Conservation (phyloP, 1,140 invertebrate species). For the Brachionus asplanchnoidis region DNA sequence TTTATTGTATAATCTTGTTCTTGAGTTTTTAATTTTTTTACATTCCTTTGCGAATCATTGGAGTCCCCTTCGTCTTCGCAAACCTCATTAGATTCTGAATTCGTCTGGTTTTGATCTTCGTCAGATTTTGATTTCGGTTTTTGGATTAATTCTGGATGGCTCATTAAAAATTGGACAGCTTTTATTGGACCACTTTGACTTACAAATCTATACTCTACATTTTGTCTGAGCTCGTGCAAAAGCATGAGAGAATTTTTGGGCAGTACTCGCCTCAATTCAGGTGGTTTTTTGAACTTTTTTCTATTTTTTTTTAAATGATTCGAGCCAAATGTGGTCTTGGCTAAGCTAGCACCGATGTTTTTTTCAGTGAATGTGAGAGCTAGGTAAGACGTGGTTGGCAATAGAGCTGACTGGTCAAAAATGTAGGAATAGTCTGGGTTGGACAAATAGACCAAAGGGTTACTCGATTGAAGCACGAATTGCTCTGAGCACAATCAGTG, state of each 20-base stretch:
- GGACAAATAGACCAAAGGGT: not conserved
- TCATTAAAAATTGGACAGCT: conserved; percentile 38
- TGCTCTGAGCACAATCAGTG: not conserved
- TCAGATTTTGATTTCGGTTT: not conserved
- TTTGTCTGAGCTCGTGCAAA: conserved; percentile 78
- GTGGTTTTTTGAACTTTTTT: conserved; percentile 47
- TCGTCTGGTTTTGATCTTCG: not conserved
- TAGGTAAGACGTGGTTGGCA: not conserved
- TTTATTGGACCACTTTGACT: conserved; percentile 70
- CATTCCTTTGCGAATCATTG: not conserved
- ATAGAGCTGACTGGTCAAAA: not conserved
- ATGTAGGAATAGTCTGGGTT: not conserved
- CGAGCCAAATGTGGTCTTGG: not conserved
- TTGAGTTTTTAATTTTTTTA: not conserved
- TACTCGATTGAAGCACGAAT: not conserved
- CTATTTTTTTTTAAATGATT: conserved; percentile 45
- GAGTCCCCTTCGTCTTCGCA: not conserved
- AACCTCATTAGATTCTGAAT: not conserved
- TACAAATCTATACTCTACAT: conserved; percentile 71
- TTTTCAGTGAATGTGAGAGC: not conserved
- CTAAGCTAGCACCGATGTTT: not conserved
- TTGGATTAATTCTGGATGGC: conserved; percentile 6
- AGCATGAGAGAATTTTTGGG: conserved; percentile 79
- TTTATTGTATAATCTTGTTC: not conserved
- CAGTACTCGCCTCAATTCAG: conserved; percentile 49